Conservation (phyloP, 37 sponge, comb jelly and placozoan genomes). For the Axinella damicornis region DNA sequence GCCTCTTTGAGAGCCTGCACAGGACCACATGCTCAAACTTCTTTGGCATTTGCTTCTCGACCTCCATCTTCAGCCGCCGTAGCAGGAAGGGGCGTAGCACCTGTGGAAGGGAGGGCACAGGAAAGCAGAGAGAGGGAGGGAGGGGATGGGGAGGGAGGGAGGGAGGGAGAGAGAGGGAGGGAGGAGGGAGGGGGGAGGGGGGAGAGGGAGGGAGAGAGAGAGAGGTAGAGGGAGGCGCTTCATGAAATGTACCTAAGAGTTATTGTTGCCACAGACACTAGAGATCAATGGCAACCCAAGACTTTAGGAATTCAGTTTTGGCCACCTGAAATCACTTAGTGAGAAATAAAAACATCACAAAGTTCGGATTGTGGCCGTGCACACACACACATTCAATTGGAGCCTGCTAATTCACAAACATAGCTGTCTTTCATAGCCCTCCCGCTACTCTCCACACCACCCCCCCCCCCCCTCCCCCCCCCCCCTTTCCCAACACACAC, state of each 20-base stretch:
- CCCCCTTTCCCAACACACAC: background rate
- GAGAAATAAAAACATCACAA: background rate
- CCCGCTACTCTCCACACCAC: background rate
- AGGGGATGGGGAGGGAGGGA: background rate
- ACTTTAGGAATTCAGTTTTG: background rate
- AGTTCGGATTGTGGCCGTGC: no score
- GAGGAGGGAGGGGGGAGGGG: no score
- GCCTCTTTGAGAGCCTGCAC: conserved; percentile 96
- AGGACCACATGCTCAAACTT: conserved; percentile 93
- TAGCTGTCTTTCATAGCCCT: background rate
- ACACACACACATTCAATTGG: no score
- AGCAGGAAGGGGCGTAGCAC: conserved; percentile 97
- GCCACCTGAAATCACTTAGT: conserved; percentile 7
- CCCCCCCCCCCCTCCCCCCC: conserved; percentile 10
- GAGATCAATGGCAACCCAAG: background rate
- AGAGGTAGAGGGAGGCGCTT: no score
- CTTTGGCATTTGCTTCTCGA: conserved; percentile 98
- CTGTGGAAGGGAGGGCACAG: conserved; percentile 1
- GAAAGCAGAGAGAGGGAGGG: background rate
- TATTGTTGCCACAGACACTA: no score
- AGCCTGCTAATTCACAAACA: background rate
- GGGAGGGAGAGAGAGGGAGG: no score
- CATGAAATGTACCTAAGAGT: no score
- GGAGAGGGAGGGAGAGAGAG: no score
- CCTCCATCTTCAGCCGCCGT: conserved; percentile 93